phyloP scores from a whole-genome alignment of 2,797 vertebrate genomes.

The Scleropages formosus region DNA sequence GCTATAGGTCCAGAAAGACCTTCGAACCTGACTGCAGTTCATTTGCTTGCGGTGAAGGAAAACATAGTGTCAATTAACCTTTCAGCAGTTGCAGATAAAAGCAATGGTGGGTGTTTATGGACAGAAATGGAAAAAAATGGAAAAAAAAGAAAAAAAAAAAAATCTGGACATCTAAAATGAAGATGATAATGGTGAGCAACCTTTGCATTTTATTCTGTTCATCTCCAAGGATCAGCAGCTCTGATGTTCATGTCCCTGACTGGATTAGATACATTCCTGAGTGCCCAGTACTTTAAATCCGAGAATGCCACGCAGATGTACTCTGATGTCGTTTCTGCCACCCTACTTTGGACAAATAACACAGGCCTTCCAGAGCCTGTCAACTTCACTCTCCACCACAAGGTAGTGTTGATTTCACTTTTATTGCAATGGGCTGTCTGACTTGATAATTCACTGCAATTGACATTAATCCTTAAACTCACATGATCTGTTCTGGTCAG shows the following conservation, averaged over 20 bases:
- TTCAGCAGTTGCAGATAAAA: slow-evolving; percentile 38
- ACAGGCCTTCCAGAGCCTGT: slow-evolving; percentile 51
- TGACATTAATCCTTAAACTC: background rate
- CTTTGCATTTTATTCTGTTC: background rate
- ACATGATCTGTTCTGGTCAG: slow-evolving; percentile 31
- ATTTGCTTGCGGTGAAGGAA: slow-evolving; percentile 37
- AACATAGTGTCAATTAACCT: slow-evolving; percentile 54
- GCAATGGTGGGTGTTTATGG: slow-evolving; percentile 47
- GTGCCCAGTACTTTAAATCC: slow-evolving; percentile 50
- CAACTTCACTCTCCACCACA: slow-evolving; percentile 63
- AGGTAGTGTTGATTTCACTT: slow-evolving; percentile 39
- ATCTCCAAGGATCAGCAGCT: slow-evolving; percentile 50
- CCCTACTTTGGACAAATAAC: slow-evolving; percentile 46
- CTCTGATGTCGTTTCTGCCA: slow-evolving; percentile 56
- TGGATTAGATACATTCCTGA: slow-evolving; percentile 58
- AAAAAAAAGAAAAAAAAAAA: too few relatives aligned
- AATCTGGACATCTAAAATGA: too few relatives aligned
- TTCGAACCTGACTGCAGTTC: background rate
- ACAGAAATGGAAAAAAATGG: background rate
- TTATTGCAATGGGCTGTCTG: background rate
- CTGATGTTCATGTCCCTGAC: slow-evolving; percentile 51
- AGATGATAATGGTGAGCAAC: background rate
- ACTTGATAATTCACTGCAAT: too few relatives aligned
- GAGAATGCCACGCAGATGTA: slow-evolving; percentile 55
- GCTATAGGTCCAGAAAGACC: slow-evolving; percentile 22